Base-by-base conservation (phyloP, 2,888 invertebrate genomes). In the Dorcus hopei region DNA sequence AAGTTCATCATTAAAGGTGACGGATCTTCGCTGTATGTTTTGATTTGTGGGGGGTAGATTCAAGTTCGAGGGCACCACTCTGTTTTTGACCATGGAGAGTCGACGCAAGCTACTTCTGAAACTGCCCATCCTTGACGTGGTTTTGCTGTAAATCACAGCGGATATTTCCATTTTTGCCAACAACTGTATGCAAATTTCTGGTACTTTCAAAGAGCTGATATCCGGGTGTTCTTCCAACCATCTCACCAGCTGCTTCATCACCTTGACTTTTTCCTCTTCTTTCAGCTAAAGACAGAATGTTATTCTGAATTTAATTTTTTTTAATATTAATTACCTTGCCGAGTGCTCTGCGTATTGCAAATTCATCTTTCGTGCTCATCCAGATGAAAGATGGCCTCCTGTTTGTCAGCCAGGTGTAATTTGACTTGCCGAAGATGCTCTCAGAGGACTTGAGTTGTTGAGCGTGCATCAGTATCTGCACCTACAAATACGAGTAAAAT, bases 381-480 rank as follows among this genome's bases (percentile, higher is more conserved):
- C 70, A 72, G 16, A 68, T 59, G 9, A 69, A 62, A 4, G 69
- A 61, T n/a, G 63, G 61, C 48, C 61, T 70, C 57, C 67, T 74
- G 38, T 70, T 72, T 43, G 68, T 69, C 19, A 76, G 62, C 76
- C 76, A 76, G 60, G 65, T 67, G 52, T 74, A 76, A 54, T 74
- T 74, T 3, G 47, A 52, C n/a, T 71, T 70, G 5, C 67, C 68
- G 42, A 66, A 67, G 40, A 67, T 55, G 9, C 62, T 61, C 58
- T 72, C 71, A 1, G 66, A 61, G 45, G 62, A 64, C 61, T 71
- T 73, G 8, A 71, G 68, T 54, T 73, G 73, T 54, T 74, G 76
- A 1, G 68, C 68, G 47, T 73, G 70, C 76, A 76, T 76, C 48
- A 76, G 62, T 43, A 70, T 64, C 66, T 75, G 72, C 8, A 76